Base-by-base conservation (phyloP, 2,113 vertebrate species). In the Hydrolagus affinis region DNA sequence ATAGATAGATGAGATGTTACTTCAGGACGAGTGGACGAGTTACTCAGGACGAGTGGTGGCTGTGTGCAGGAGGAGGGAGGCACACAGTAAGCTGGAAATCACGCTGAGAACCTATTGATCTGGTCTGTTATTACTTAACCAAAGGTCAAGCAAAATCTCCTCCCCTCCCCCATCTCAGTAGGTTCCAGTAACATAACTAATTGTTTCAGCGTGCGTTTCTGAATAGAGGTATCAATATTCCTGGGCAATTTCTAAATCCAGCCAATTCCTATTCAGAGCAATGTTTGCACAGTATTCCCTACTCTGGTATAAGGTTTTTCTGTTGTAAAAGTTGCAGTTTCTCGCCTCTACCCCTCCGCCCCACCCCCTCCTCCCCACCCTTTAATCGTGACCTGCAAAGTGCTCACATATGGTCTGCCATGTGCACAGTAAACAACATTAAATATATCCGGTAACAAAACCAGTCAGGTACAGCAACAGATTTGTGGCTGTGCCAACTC, bases 101-200 rank as follows among this genome's bases (percentile, higher is more conserved):
- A 75, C 21, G 73, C 32, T 56, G 73, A 44, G 32, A 30, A 75
- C 15, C 32, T 30, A 57, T 75, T 75, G 73, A 75, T 75, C 73
- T 75, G 32, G 73, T 19, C 73, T 75, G 73, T 30, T 75, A 75
- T 75, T 75, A 75, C 28, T 75, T 75, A 56, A 19, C 73, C 56
- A n/a, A 75, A 56, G 73, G 73, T 75, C 73, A 75, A 44, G 56
- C 73, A 75, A 75, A 74, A 75, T 75, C 73, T 56, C 17, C 32
- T 75, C 30, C 30, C 73, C 56, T 75, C 73, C 73, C 73, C 73
- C 73, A n/a, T 75, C 73, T 75, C 32, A 75, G 73, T 75, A 19
- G 32, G 72, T 21, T 75, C 56, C 17, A 75, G 73, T 56, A 75
- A 56, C n/a, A 17, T 44, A 75, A 75, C 73, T 75, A 75, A 75